A percentile compares a stretch with the other conserved stretches of the same genome.
Conservation (phyloP, 2,797 vertebrate species). For the Xenops minutus region DNA sequence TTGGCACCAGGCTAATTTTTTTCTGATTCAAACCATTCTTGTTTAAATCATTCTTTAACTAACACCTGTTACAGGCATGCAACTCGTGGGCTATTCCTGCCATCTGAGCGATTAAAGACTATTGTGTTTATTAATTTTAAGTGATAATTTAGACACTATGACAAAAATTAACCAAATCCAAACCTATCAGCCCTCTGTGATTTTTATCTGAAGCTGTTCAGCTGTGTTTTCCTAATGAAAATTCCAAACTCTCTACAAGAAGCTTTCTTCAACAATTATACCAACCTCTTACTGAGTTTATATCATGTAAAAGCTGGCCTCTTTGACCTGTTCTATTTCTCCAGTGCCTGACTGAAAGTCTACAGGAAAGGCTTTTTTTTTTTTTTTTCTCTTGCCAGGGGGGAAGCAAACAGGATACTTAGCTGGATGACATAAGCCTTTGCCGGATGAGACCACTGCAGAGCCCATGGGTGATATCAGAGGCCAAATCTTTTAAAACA, state of each 20-base stretch:
- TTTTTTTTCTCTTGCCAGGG: not conserved
- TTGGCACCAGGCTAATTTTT: not conserved
- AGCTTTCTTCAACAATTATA: not conserved
- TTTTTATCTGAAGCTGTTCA: not conserved
- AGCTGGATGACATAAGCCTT: slow-evolving; percentile 21
- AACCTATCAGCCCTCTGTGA: not conserved
- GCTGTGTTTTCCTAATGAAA: not conserved
- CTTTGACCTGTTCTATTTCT: not conserved
- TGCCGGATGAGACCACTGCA: not conserved
- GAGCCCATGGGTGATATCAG: slow-evolving; percentile 1
- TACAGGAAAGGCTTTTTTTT: not conserved
- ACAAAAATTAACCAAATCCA: not conserved
- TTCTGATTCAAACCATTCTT: not conserved
- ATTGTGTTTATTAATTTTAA: not conserved
- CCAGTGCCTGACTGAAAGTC: not conserved
- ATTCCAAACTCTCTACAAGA: not conserved
- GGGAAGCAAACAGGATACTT: not conserved
- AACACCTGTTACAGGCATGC: not conserved
- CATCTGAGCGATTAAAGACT: not conserved
- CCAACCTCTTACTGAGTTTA: not conserved
- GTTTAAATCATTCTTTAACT: not conserved
- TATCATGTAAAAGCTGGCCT: not conserved
- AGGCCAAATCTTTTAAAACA: not conserved
- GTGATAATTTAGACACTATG: not conserved
- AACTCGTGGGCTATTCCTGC: not conserved